These are phyloP conservation scores for Oceanodroma tethys DNA, from an alignment of 2,113 vertebrate genomes.

Conservation along the genomic window DNA sequence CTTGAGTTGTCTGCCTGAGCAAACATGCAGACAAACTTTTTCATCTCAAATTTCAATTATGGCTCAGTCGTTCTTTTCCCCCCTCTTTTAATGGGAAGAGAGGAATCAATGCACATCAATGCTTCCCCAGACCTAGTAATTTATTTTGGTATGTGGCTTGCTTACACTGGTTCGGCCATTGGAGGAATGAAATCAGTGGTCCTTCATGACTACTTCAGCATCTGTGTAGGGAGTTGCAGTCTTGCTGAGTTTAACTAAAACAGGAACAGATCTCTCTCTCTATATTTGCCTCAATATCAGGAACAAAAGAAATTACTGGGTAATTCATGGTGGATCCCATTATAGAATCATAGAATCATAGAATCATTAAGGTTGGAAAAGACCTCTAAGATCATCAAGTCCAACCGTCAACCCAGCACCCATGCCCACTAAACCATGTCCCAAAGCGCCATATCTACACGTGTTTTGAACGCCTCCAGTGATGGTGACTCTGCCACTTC, in stretches of 20 bases:
- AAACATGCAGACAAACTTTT: not conserved
- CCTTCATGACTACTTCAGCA: not conserved
- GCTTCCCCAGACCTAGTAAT: not conserved
- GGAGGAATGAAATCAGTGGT: not conserved
- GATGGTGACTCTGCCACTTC: too few species aligned
- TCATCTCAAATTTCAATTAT: not conserved
- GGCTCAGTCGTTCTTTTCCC: not conserved
- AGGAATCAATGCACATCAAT: not conserved
- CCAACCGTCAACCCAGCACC: too few species aligned
- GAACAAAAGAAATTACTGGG: not conserved
- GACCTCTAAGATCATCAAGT: too few species aligned
- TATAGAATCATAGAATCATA: too few species aligned
- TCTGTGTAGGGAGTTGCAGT: not conserved
- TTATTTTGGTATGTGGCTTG: not conserved
- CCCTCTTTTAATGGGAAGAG: not conserved
- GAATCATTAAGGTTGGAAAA: too few species aligned
- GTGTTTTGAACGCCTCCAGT: too few species aligned
- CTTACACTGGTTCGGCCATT: not conserved
- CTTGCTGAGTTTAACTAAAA: not conserved
- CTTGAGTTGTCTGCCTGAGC: not conserved
- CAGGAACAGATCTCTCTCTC: not conserved
- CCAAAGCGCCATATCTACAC: too few species aligned
- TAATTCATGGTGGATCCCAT: not conserved
- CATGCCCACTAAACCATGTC: too few species aligned
- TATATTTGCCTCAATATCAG: not conserved